These are phyloP conservation scores for pig (Sus scrofa) DNA, from an alignment of 2,113 vertebrate genomes.

Conservation along the genomic window T2T-Sscrofa CM000812.6:80232501-80233000, in stretches of 20 bases:
- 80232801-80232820: neutral
- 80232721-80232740: neutral
- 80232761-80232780: neutral
- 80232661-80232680: neutral
- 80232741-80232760: neutral
- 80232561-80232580: neutral
- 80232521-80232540: neutral
- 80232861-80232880: neutral
- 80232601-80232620: neutral
- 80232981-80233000: neutral
- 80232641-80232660: neutral
- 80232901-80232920: neutral
- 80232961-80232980: constrained; percentile 26
- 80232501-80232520: neutral
- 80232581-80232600: neutral
- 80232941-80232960: neutral
- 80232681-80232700: neutral
- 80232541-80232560: neutral
- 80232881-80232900: neutral
- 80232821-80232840: neutral
- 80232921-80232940: neutral
- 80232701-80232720: neutral
- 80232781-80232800: neutral
- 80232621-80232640: neutral
- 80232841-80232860: neutral